Percentiles rank a stretch among this genome's conserved stretches.
phyloP scores from a whole-genome alignment of 2,888 invertebrate genomes.

The Drosophila helvetica region DNA sequence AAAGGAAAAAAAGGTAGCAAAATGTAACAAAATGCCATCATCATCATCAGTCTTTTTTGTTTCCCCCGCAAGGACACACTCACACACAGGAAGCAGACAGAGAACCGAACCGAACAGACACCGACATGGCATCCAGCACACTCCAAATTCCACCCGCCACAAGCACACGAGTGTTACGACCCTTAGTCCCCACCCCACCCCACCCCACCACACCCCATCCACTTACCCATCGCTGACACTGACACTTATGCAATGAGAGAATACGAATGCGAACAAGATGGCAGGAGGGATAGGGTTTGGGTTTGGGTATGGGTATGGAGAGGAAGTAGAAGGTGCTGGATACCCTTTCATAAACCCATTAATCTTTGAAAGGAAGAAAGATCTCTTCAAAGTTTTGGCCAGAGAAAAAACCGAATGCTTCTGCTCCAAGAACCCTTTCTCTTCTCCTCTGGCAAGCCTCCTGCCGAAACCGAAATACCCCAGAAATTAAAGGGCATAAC shows the following conservation, averaged over 20 bases:
- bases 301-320: not conserved
- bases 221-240: slow-evolving; percentile 54
- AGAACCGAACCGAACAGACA: not conserved
- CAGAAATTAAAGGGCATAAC: slow-evolving; percentile 1
- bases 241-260: slow-evolving; percentile 69
- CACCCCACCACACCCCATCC: no score
- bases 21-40: slow-evolving; percentile 73
- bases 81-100: slow-evolving; percentile 47
- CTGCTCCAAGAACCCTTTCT: no score
- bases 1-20: slow-evolving; percentile 53
- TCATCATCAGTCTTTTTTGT: slow-evolving; percentile 69
- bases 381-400: no score
- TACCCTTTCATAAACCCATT: not conserved
- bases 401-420: no score
- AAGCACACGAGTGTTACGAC: slow-evolving; percentile 5
- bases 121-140: not conserved
- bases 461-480: no score
- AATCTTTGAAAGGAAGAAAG: no score
- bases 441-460: no score
- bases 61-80: slow-evolving; percentile 59
- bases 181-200: slow-evolving; percentile 19
- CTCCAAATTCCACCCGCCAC: slow-evolving; percentile 42
- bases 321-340: not conserved
- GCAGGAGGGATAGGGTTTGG: not conserved
- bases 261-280: slow-evolving; percentile 28